These are phyloP conservation scores for Darwinula stevensoni DNA, from an alignment of 2,888 invertebrate genomes.

Conservation along the genomic window DNA sequence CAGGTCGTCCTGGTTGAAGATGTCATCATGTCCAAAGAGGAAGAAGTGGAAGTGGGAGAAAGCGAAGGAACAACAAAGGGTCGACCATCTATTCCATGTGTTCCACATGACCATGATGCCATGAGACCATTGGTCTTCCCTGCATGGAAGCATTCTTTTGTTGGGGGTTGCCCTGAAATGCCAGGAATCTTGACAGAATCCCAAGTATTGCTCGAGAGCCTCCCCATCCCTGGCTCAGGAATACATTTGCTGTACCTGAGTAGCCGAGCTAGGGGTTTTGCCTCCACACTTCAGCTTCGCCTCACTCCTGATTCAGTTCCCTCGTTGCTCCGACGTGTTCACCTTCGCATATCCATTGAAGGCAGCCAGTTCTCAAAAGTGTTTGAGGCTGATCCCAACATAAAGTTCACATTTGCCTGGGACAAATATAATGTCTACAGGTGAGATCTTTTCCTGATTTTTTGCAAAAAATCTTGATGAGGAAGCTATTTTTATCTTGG, in stretches of 20 bases:
- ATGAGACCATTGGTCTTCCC: constrained; percentile 58
- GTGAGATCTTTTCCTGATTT: neutral
- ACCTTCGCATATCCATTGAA: constrained; percentile 23
- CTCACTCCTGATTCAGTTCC: constrained; percentile 52
- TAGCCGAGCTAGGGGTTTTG: constrained; percentile 72
- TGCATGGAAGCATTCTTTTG: constrained; percentile 75
- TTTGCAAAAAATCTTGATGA: neutral
- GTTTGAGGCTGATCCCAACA: constrained; percentile 82
- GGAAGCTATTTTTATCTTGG: too few species aligned
- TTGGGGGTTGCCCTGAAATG: constrained; percentile 74
- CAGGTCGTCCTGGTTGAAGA: constrained; percentile 14
- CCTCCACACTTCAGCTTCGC: constrained; percentile 70
- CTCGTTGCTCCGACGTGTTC: constrained; percentile 49
- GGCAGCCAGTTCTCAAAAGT: constrained; percentile 68
- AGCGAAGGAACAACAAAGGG: neutral
- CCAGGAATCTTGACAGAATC: constrained; percentile 38
- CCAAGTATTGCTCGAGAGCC: constrained; percentile 67
- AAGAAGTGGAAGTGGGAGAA: constrained; percentile 7
- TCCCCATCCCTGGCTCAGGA: constrained; percentile 72
- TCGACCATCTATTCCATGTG: constrained; percentile 24
- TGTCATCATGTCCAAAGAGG: constrained; percentile 11
- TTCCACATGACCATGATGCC: constrained; percentile 57
- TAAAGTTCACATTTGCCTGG: constrained; percentile 92
- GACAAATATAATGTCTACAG: constrained; percentile 79
- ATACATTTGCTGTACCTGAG: constrained; percentile 84